Base-by-base conservation (phyloP, 2,888 invertebrate species). In the Incurvaria masculella region DNA sequence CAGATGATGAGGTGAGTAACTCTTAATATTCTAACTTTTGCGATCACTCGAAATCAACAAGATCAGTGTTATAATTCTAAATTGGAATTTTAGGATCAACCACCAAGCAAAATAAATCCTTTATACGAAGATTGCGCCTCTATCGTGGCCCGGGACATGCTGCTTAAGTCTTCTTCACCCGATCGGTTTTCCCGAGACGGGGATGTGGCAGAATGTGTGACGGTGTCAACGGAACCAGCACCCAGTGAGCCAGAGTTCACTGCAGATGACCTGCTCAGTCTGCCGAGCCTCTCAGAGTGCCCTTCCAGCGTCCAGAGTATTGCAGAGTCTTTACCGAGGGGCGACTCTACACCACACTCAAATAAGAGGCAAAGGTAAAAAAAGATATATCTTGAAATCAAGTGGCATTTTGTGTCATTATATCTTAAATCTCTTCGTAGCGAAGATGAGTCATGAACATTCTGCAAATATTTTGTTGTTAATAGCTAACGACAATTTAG, bases 311-410 rank as follows among this genome's bases (percentile, higher is more conserved):
- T 78, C 47, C 60, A 78, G 47, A 78, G 76, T 55, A 76, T 78
- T 19, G 59, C 79, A 52, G 76, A 79, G 56, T 78, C 78, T 73
- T 75, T 78, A 47, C 68, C 73, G n/a, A 70, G 74, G 56, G 74
- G 74, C 10, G 74, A 76, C 56, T 69, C 69, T 38, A 75, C 78
- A 46, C 76, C 78, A 61, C 76, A 76, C 57, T 71, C 75, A n/a
- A 75, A 70, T 56, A 78, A 76, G 59, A 72, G 76, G 54, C 61
- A 69, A 48, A 72, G 72, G 78, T 78, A 58, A 63, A 62, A 55
- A 16, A 20, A 20, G 26, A 47, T 23, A 14, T 18, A 21, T 17
- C n/a, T n/a, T n/a, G n/a, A n/a, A n/a, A n/a, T n/a, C n/a, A n/a
- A n/a, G n/a, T n/a, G n/a, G n/a, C n/a, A n/a, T n/a, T n/a, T n/a